phyloP scores from a whole-genome alignment of 2,113 vertebrate species.

The Chionodraco myersi region DNA sequence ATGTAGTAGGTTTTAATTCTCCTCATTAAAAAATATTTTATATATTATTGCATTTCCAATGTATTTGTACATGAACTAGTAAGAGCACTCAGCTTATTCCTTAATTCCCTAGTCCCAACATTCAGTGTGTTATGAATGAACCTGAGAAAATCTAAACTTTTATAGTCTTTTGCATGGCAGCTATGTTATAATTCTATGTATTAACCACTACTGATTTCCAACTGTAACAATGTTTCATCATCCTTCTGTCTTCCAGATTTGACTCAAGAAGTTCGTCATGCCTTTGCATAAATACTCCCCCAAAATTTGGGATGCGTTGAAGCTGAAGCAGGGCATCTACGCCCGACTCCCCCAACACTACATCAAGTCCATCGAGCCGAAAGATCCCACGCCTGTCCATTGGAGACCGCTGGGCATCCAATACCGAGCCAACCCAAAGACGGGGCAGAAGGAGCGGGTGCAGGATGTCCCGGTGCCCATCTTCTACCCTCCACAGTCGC shows the following conservation, averaged over 20 bases:
- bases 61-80: neutral
- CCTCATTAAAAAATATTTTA: no score
- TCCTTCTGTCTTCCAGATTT: constrained; percentile 37
- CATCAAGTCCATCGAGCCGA: constrained; percentile 81
- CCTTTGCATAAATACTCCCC: constrained; percentile 88
- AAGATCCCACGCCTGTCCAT: constrained; percentile 87
- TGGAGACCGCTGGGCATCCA: constrained; percentile 86
- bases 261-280: constrained; percentile 76
- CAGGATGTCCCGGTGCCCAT: constrained; percentile 90
- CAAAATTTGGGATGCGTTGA: constrained; percentile 86
- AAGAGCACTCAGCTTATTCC: neutral
- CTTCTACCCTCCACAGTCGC: constrained; percentile 86
- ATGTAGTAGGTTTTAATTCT: neutral
- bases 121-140: neutral
- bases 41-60: no score
- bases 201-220: no score
- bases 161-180: no score
- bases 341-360: constrained; percentile 91
- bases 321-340: constrained; percentile 87
- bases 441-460: constrained; percentile 87
- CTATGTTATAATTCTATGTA: neutral
- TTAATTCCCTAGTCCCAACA: neutral
- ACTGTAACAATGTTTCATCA: neutral
- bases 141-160: no score
- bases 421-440: constrained; percentile 82